These are phyloP conservation scores for Halichoerus grypus DNA, from an alignment of 2,113 vertebrate genomes.

Conservation along the genomic window DNA sequence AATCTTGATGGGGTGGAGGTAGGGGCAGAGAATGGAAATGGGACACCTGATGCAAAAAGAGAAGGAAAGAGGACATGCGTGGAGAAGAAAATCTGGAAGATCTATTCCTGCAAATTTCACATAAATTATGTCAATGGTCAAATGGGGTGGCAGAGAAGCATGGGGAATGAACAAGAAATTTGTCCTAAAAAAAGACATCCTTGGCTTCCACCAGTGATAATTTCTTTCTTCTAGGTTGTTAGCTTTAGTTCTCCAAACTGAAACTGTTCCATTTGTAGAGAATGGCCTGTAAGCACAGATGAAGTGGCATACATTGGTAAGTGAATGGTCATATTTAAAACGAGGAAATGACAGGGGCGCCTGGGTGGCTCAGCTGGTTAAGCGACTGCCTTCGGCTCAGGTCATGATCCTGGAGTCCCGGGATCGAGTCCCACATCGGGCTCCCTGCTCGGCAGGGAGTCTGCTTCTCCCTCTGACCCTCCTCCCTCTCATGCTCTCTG, in stretches of 20 bases:
- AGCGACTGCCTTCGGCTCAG: too few relatives aligned
- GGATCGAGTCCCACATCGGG: too few relatives aligned
- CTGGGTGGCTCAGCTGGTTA: too few relatives aligned
- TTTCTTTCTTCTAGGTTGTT: not conserved
- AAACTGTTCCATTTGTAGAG: not conserved
- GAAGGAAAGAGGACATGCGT: not conserved
- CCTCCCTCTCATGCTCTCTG: too few relatives aligned
- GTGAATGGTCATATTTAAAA: not conserved
- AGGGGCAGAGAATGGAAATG: not conserved
- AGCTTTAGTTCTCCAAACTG: slow-evolving; percentile 19
- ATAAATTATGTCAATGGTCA: not conserved
- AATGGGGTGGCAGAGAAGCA: not conserved
- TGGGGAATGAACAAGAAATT: not conserved
- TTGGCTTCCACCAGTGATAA: slow-evolving; percentile 38
- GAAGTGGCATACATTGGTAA: not conserved
- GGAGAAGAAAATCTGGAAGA: not conserved
- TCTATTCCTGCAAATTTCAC: not conserved
- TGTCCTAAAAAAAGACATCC: not conserved
- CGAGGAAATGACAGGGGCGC: not conserved
- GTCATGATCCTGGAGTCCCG: too few relatives aligned
- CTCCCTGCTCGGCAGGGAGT: too few relatives aligned
- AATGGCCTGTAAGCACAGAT: not conserved
- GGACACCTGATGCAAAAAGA: not conserved
- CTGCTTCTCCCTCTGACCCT: too few relatives aligned
- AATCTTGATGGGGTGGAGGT: not conserved